Conservation (phyloP, 2,113 vertebrate genomes). For the Hystrix brachyura region DNA sequence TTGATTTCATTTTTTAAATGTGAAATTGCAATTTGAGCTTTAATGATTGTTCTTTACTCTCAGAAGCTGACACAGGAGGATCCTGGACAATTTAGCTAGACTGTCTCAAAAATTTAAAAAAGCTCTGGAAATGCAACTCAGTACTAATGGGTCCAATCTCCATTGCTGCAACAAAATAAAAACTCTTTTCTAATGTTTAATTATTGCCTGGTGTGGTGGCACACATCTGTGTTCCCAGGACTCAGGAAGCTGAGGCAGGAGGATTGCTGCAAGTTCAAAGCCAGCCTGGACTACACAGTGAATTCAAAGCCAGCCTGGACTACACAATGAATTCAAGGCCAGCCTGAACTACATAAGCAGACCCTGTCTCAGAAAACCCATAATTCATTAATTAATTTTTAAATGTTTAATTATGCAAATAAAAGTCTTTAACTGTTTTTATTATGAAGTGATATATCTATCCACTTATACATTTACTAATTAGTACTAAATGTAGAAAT, state of each 20-base stretch:
- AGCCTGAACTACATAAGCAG: too few relatives aligned
- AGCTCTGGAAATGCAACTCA: neutral
- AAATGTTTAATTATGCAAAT: constrained; percentile 54
- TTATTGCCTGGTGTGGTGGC: neutral
- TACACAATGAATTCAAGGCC: too few relatives aligned
- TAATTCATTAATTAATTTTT: neutral
- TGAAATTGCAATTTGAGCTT: neutral
- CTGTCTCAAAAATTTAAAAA: neutral
- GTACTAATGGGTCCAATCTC: neutral
- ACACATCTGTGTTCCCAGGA: neutral
- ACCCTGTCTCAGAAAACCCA: neutral
- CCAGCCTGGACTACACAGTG: neutral
- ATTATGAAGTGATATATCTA: neutral
- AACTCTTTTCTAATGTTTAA: neutral
- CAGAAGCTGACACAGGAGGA: neutral
- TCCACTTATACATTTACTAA: neutral
- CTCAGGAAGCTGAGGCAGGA: neutral
- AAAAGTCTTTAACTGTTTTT: constrained; percentile 11
- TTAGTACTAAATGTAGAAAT: too few relatives aligned
- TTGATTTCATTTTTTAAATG: constrained; percentile 47
- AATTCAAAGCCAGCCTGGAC: too few relatives aligned
- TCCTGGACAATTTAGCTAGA: neutral
- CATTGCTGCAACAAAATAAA: neutral
- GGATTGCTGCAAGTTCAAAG: neutral
- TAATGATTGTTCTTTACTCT: neutral